Percentiles rank a stretch among this genome's conserved stretches.
These are phyloP conservation scores for Andrena haemorrhoa DNA, from an alignment of 2,888 invertebrate species.

Conservation along the genomic window DNA sequence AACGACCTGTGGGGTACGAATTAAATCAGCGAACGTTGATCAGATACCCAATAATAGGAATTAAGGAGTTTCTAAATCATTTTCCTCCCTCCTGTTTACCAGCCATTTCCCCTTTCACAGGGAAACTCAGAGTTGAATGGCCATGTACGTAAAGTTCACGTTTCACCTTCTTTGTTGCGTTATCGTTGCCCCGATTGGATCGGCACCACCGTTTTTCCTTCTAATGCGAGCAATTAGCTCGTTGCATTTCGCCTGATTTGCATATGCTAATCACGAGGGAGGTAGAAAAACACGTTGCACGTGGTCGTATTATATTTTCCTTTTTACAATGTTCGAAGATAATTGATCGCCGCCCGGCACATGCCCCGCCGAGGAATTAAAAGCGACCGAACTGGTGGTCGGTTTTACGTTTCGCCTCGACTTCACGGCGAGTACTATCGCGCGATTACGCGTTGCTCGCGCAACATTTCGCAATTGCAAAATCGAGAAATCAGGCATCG, in stretches of 20 bases:
- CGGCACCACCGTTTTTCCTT: constrained; percentile 6
- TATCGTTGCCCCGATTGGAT: neutral
- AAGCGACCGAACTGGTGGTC: neutral
- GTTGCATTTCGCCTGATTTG: constrained; percentile 28
- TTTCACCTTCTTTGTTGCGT: constrained; percentile 27
- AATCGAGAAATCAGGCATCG: constrained; percentile 56
- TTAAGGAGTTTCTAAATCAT: neutral
- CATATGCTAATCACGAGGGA: constrained; percentile 30
- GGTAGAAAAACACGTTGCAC: constrained; percentile 18
- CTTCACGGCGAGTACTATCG: constrained; percentile 20
- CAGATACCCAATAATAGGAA: neutral
- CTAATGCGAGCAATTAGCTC: constrained; percentile 6
- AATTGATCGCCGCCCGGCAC: constrained; percentile 23
- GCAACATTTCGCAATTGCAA: constrained; percentile 60
- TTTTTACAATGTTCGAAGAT: neutral
- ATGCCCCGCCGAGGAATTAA: neutral
- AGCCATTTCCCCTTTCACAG: neutral
- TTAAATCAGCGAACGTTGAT: neutral
- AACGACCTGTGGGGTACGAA: neutral
- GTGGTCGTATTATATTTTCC: neutral
- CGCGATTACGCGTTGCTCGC: constrained; percentile 50
- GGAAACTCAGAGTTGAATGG: neutral
- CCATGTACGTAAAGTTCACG: neutral
- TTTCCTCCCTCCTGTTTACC: constrained; percentile 8
- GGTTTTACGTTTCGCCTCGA: constrained; percentile 29